These are phyloP conservation scores for Mesopsocus fuscifrons DNA, from an alignment of 2,888 invertebrate genomes.

Conservation along the genomic window DNA sequence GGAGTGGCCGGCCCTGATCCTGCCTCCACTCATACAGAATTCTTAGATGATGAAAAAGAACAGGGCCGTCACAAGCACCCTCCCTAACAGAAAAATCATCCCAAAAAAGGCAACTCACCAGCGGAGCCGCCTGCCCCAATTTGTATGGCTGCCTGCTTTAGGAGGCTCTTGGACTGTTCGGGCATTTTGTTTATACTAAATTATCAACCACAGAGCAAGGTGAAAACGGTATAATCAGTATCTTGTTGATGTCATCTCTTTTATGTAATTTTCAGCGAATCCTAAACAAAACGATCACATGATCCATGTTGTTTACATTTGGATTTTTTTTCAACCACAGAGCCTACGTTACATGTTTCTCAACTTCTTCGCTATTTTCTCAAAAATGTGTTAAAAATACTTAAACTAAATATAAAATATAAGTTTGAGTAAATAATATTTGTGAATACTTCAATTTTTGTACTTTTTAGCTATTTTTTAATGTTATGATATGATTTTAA, in stretches of 20 bases:
- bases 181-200: neutral
- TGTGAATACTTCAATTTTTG: no score
- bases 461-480: no score
- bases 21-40: no score
- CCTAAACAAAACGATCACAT: slow-evolving; percentile 2
- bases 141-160: slow-evolving; percentile 59
- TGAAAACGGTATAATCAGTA: neutral
- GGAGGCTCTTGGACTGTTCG: slow-evolving; percentile 18
- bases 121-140: slow-evolving; percentile 79
- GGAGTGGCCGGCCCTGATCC: no score
- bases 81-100: no score
- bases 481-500: no score
- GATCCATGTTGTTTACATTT: slow-evolving; percentile 3
- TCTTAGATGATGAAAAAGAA: no score
- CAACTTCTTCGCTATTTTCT: no score
- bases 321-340: neutral
- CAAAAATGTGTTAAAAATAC: no score
- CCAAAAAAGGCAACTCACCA: slow-evolving; percentile 33
- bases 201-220: neutral
- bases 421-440: no score
- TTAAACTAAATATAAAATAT: no score
- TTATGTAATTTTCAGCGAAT: neutral
- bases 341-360: neutral
- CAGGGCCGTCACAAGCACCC: no score
- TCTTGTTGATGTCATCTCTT: neutral